phyloP scores from a whole-genome alignment of 2,113 vertebrate species.

The Ascaphus truei region DNA sequence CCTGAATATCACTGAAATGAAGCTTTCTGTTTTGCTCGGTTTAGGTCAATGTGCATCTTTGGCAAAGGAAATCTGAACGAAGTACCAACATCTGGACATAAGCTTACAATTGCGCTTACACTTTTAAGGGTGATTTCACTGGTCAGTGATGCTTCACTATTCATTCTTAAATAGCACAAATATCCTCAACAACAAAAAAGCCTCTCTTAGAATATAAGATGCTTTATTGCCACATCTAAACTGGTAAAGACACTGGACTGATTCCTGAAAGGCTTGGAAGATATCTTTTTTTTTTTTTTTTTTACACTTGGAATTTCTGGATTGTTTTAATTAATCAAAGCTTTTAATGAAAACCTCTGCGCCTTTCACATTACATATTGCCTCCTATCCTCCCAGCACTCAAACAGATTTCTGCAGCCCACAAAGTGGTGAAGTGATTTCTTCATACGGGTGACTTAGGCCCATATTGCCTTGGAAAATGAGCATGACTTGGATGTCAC shows the following conservation, averaged over 20 bases:
- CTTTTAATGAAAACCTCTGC: no score
- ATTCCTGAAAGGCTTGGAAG: background rate
- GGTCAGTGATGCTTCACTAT: background rate
- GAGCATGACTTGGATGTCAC: background rate
- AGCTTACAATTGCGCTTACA: background rate
- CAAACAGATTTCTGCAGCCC: background rate
- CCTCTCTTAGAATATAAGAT: background rate
- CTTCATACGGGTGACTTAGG: background rate
- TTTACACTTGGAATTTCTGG: background rate
- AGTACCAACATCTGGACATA: background rate
- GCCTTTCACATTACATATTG: no score
- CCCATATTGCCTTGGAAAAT: background rate
- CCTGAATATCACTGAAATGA: background rate
- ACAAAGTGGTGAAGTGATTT: background rate
- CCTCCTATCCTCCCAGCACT: background rate
- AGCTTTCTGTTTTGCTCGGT: background rate
- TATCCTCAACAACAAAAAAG: background rate
- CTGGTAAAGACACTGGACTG: background rate
- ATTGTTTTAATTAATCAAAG: background rate
- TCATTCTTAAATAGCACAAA: background rate
- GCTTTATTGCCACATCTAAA: background rate
- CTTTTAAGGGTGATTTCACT: background rate
- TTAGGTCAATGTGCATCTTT: background rate
- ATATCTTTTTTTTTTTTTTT: background rate
- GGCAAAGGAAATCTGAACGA: background rate